Conservation (phyloP, 2,888 invertebrate genomes). For the Margaritifera margaritifera region DNA sequence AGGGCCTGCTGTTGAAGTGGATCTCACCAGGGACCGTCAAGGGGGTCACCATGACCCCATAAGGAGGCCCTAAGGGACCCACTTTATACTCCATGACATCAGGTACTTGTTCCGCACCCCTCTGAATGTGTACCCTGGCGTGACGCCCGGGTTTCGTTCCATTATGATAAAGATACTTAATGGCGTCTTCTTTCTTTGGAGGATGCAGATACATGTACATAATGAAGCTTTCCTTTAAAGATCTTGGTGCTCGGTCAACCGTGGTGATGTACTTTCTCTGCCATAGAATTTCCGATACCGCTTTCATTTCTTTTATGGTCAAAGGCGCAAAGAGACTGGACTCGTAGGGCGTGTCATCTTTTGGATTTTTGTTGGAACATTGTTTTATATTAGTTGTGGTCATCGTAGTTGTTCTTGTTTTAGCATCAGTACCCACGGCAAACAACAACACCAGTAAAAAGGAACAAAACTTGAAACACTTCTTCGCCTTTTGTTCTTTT, state of each 20-base stretch:
- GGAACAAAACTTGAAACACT: no score
- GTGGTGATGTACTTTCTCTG: constrained; percentile 8
- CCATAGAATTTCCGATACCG: constrained; percentile 4
- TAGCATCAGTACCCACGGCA: no score
- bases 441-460: no score
- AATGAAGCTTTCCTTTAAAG: constrained; percentile 18
- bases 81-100: constrained; percentile 32
- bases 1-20: constrained; percentile 25
- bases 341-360: not conserved
- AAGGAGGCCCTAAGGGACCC: constrained; percentile 17
- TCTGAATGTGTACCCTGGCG: constrained; percentile 16
- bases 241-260: constrained; percentile 3
- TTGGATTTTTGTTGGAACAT: no score
- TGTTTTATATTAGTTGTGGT: no score
- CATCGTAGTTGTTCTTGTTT: no score
- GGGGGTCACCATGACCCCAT: constrained; percentile 2
- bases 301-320: constrained; percentile 12
- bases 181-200: constrained; percentile 18
- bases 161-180: constrained; percentile 21
- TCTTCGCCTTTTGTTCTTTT: no score
- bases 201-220: constrained; percentile 25
- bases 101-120: constrained; percentile 14
- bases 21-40: constrained; percentile 17
- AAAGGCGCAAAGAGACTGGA: constrained; percentile 13
- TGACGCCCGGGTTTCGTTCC: constrained; percentile 24